phyloP scores from a whole-genome alignment of 1,140 invertebrate species.

The Oncopodura yosiiana region DNA sequence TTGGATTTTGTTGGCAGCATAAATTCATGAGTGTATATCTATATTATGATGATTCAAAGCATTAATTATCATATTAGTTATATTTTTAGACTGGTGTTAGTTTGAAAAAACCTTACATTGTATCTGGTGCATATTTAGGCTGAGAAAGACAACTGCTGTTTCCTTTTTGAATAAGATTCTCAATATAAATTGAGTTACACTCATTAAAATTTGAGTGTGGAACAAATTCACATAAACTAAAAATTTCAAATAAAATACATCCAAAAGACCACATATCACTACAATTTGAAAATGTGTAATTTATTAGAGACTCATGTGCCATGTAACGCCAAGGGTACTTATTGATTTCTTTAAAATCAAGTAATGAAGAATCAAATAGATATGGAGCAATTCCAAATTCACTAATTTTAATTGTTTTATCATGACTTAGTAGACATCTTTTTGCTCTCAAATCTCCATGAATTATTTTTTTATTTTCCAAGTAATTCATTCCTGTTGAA shows the following conservation, averaged over 20 bases:
- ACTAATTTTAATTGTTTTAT: conserved; percentile 3
- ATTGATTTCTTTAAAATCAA: too few species aligned
- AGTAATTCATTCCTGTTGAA: not conserved
- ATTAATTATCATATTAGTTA: not conserved
- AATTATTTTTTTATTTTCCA: not conserved
- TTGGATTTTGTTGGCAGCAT: too few species aligned
- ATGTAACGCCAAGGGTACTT: conserved; percentile 90
- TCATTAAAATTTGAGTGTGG: conserved; percentile 54
- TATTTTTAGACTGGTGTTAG: not conserved
- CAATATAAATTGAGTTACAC: not conserved
- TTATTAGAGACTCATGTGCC: conserved; percentile 84
- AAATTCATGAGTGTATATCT: too few species aligned
- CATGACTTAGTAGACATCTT: conserved; percentile 8
- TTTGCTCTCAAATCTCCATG: conserved; percentile 7
- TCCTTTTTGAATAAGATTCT: too few species aligned
- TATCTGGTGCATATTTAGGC: too few species aligned
- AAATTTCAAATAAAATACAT: conserved; percentile 88
- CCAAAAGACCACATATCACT: conserved; percentile 92
- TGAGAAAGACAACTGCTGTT: too few species aligned
- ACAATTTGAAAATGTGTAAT: conserved; percentile 83
- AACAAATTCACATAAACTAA: conserved; percentile 73
- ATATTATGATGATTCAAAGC: too few species aligned
- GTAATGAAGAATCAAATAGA: not conserved
- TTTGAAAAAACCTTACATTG: too few species aligned
- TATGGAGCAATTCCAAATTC: conserved; percentile 4